These are phyloP conservation scores for Pardalotus punctatus DNA, from an alignment of 2,113 vertebrate species.

Conservation along the genomic window DNA sequence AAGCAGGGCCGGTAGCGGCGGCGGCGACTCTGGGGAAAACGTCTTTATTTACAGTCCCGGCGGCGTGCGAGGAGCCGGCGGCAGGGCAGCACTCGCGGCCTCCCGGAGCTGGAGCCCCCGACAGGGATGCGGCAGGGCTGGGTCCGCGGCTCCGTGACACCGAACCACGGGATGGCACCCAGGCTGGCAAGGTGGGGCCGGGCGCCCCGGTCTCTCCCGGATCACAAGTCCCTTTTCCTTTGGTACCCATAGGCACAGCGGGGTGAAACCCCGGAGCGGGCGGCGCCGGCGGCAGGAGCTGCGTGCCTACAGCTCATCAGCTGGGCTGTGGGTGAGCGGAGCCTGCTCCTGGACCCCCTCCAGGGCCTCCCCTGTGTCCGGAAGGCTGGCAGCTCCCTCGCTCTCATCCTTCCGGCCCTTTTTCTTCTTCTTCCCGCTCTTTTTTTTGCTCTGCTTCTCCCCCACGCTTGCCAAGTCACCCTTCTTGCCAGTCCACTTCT, in stretches of 20 bases:
- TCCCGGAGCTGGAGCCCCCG: not conserved
- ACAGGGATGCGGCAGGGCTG: not conserved
- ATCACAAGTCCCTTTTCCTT: not conserved
- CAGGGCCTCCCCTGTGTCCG: not conserved
- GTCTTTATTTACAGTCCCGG: slow-evolving; percentile 21
- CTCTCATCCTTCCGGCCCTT: slow-evolving; percentile 51
- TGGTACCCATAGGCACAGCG: not conserved
- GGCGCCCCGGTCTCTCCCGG: not conserved
- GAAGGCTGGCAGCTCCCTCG: not conserved
- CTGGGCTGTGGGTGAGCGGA: slow-evolving; percentile 63
- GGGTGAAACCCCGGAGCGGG: not conserved
- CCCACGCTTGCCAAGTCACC: slow-evolving; percentile 75
- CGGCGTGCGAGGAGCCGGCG: not conserved
- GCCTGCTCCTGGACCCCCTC: slow-evolving; percentile 61
- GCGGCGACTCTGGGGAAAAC: not conserved
- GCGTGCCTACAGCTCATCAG: slow-evolving; percentile 68
- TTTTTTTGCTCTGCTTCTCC: slow-evolving; percentile 81
- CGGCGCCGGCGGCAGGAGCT: not conserved
- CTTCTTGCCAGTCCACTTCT: slow-evolving; percentile 82
- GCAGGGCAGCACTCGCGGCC: not conserved
- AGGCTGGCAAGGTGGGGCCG: not conserved
- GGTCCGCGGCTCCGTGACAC: not conserved
- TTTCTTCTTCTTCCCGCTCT: slow-evolving; percentile 73
- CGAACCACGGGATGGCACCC: not conserved
- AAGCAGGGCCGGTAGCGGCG: not conserved